Base-by-base conservation (phyloP, 2,113 vertebrate species). In the Todiramphus saurophagus region DNA sequence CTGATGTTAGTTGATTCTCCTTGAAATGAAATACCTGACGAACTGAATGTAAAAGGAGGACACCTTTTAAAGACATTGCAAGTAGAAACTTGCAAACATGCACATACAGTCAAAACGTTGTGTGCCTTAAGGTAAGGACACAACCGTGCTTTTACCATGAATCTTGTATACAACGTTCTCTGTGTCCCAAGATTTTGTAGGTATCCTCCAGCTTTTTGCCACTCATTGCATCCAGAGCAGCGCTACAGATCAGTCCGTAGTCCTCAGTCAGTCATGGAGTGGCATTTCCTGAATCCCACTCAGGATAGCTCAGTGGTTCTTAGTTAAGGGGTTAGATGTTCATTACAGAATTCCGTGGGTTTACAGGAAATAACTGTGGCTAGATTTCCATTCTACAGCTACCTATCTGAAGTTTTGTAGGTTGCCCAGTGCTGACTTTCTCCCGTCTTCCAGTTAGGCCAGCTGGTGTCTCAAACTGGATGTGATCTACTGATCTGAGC, bases 401-500 rank as follows among this genome's bases (percentile, higher is more conserved):
- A 3, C 1, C 11, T n/a, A 3, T 1, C 14, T n/a, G 5, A 17
- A 39, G 23, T 12, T 64, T 10, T 46, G 33, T 23, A 27, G 73
- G 10, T n/a, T 11, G 37, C 24, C 24, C 11, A 1, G 2, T 1
- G 56, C 24, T 20, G 9, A 3, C 3, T 48, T n/a, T 18, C 4
- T 53, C 5, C 27, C 5, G 14, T n/a, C 39, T 70, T 68, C 70
- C 43, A 41, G 13, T 5, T 25, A 24, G 48, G 73, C 55, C 55
- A 59, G 73, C 25, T 35, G 16, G 6, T 68, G 50, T 24, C 67
- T 90, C 63, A 28, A 11, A 3, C 9, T 60, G 56, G 13, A 12
- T 1, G 5, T 2, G 3, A 39, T 19, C 23, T 46, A 10, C 41
- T 43, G 33, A 4, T 16, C 41, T 28, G 69, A 39, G 63, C 60